A percentile compares a stretch with the other conserved stretches of the same genome.
Conservation (phyloP, 2,113 vertebrate genomes). For the Cervus canadensis region DNA sequence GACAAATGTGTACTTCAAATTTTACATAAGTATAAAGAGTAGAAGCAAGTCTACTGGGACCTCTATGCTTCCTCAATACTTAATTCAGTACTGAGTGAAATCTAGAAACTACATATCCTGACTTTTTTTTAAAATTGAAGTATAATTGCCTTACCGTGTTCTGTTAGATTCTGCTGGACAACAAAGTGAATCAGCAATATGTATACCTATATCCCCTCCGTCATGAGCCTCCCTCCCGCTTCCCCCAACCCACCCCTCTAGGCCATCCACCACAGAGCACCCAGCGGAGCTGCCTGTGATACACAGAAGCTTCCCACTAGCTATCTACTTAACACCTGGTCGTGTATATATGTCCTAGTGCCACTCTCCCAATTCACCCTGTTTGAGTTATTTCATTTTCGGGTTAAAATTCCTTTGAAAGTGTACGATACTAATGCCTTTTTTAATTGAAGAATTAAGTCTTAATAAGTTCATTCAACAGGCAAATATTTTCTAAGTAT, state of each 20-base stretch:
- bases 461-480: neutral
- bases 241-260: neutral
- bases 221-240: neutral
- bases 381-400: neutral
- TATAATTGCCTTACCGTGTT: neutral
- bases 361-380: neutral
- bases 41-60: neutral
- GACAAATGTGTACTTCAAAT: neutral
- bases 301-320: neutral
- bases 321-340: neutral
- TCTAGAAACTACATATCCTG: neutral
- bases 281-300: neutral
- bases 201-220: neutral
- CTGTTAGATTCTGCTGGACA: neutral
- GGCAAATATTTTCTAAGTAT: neutral
- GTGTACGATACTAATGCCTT: neutral
- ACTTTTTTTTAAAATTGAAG: neutral
- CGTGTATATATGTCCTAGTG: too few species aligned
- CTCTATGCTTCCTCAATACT: neutral
- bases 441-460: neutral
- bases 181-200: neutral
- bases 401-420: neutral
- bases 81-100: neutral
- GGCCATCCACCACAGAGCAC: neutral
- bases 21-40: neutral